Evolutionary conservation across 2,113 vertebrate genomes (phyloP).

Genomic region (Plestiodon gilberti): DNA sequence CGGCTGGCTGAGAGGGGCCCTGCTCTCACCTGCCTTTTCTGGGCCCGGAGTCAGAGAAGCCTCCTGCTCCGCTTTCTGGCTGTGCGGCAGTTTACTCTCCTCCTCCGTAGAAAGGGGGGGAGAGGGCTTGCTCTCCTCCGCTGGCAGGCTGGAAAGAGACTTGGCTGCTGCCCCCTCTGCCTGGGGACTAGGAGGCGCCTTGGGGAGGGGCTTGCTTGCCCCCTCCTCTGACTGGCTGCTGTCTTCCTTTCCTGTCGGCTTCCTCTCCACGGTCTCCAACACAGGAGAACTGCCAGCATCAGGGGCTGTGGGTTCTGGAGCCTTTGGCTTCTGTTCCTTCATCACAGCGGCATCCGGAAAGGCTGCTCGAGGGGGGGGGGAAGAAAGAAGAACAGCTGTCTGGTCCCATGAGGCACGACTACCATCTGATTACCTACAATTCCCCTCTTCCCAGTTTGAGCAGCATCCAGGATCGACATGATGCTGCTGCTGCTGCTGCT

Average conservation of each 20-base stretch:
- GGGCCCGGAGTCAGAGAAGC: background rate
- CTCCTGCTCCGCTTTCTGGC: background rate
- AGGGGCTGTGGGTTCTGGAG: background rate
- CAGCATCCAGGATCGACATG: too few species aligned
- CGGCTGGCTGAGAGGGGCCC: background rate
- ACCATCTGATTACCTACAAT: too few species aligned
- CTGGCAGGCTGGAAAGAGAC: background rate
- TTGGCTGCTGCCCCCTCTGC: slow-evolving; percentile 21
- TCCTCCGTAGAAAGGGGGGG: background rate
- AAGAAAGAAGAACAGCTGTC: background rate
- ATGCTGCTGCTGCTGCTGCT: fast-evolving
- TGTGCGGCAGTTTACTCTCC: background rate
- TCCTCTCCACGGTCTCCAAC: background rate
- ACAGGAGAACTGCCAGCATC: background rate
- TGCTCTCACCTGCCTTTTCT: slow-evolving; percentile 36
- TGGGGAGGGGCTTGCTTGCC: background rate
- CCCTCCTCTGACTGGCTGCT: background rate
- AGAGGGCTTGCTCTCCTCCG: background rate
- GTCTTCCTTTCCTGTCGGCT: background rate
- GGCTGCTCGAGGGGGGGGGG: fast-evolving
- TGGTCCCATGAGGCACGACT: too few species aligned
- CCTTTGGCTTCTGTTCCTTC: background rate
- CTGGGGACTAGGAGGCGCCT: fast-evolving
- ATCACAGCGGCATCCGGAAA: slow-evolving; percentile 41
- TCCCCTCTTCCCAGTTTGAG: background rate